A percentile compares a stretch with the other conserved stretches of the same genome.
Conservation (phyloP, 2,888 invertebrate genomes). For the Campaea margaritaria region DNA sequence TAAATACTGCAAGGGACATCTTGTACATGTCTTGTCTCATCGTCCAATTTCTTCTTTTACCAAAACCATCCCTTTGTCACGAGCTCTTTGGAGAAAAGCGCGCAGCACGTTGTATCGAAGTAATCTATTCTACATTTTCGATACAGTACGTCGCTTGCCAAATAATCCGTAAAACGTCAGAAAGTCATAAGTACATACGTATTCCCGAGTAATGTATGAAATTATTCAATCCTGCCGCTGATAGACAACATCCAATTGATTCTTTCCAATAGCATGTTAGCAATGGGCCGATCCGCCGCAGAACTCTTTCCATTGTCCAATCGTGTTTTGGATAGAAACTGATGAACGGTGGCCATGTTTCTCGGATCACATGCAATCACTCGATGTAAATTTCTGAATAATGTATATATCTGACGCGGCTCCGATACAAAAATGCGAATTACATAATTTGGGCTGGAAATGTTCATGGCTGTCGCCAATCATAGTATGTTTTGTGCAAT, state of each 20-base stretch:
- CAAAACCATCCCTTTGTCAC: conserved; percentile 58
- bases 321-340: conserved; percentile 76
- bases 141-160: conserved; percentile 82
- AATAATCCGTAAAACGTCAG: conserved; percentile 85
- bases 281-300: conserved; percentile 60
- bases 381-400: conserved; percentile 67
- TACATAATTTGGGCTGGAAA: conserved; percentile 70
- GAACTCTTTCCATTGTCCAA: conserved; percentile 75
- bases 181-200: conserved; percentile 83
- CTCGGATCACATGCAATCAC: conserved; percentile 81
- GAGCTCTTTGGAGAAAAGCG: conserved; percentile 58
- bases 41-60: conserved; percentile 68
- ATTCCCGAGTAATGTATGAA: conserved; percentile 82
- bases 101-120: conserved; percentile 68
- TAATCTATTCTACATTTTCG: conserved; percentile 71
- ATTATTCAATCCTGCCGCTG: conserved; percentile 78
- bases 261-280: conserved; percentile 69
- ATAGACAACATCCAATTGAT: conserved; percentile 75
- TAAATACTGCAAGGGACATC: conserved; percentile 89
- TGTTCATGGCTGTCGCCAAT: conserved; percentile 55
- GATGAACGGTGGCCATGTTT: conserved; percentile 82
- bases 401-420: conserved; percentile 68
- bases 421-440: conserved; percentile 68
- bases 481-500: conserved; percentile 64
- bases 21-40: conserved; percentile 83